phyloP scores from a whole-genome alignment of 2,888 invertebrate species.

The Ariolimax columbianus region DNA sequence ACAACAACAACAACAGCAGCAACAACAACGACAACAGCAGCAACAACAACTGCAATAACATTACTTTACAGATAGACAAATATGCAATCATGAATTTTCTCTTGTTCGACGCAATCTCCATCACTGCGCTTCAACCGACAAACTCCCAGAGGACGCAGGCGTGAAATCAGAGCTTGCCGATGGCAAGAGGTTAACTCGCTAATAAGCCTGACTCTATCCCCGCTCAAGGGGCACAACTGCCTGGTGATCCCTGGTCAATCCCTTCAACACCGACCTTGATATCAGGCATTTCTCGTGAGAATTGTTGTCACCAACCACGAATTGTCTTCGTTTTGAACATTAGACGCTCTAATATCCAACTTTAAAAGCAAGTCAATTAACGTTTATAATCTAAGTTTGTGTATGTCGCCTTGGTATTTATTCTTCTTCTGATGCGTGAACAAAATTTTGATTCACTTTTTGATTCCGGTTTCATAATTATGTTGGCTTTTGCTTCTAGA shows the following conservation, averaged over 20 bases:
- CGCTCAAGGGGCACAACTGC: background rate
- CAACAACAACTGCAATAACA: background rate
- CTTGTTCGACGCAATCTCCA: background rate
- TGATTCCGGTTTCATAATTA: too few relatives aligned
- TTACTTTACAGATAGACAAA: too few relatives aligned
- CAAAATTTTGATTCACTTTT: too few relatives aligned
- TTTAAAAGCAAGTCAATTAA: too few relatives aligned
- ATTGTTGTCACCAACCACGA: background rate
- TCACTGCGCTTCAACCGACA: background rate
- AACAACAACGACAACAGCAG: background rate
- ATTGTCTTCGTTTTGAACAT: background rate
- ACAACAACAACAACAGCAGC: too few relatives aligned
- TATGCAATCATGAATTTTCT: background rate
- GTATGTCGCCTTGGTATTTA: too few relatives aligned
- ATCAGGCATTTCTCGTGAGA: slow-evolving; percentile 16
- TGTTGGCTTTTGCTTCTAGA: too few relatives aligned
- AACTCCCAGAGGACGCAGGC: slow-evolving; percentile 22
- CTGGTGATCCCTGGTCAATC: background rate
- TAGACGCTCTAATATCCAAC: background rate
- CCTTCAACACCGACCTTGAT: background rate
- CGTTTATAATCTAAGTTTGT: too few relatives aligned
- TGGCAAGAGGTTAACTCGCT: background rate
- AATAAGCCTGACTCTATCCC: background rate
- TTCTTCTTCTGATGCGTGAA: too few relatives aligned
- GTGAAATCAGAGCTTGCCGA: slow-evolving; percentile 31